Evolutionary conservation across 2,888 invertebrate genomes (phyloP).

Genomic region (Parnassius glacialis): DNA sequence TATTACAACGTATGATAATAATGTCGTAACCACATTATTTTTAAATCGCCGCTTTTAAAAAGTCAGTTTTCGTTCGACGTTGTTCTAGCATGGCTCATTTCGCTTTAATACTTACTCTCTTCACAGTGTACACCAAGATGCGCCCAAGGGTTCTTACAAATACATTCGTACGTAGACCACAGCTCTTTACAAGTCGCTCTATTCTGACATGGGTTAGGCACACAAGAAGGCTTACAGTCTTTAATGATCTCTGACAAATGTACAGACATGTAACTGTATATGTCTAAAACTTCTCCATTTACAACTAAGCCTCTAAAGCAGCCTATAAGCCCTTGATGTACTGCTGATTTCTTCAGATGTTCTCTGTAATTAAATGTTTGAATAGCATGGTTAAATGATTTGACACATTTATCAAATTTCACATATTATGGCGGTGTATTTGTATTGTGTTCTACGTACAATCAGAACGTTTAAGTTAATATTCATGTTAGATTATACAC

Average conservation of each 20-base stretch:
- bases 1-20: too few species aligned
- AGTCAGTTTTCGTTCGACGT: too few species aligned
- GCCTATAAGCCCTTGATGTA: conserved; percentile 94
- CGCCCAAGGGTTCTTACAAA: conserved; percentile 95
- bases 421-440: too few species aligned
- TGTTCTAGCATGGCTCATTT: too few species aligned
- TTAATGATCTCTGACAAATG: conserved; percentile 95
- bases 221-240: conserved; percentile 96
- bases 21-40: too few species aligned
- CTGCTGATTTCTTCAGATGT: conserved; percentile 89
- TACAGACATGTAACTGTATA: conserved; percentile 95
- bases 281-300: conserved; percentile 94
- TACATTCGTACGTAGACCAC: conserved; percentile 96
- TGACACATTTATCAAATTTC: too few species aligned
- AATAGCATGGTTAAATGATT: too few species aligned
- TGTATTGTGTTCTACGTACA: too few species aligned
- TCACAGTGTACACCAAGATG: conserved; percentile 95
- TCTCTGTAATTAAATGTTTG: conserved; percentile 77
- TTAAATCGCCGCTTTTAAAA: too few species aligned
- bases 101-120: conserved; percentile 84
- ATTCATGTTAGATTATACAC: too few species aligned
- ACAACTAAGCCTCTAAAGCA: conserved; percentile 96
- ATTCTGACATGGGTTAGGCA: conserved; percentile 96
- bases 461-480: too few species aligned
- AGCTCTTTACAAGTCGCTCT: conserved; percentile 94